Evolutionary conservation across 2,888 invertebrate genomes (phyloP), one percentile per base, ranked within the genome.

Genomic region (Oscheius sp.): DNA sequence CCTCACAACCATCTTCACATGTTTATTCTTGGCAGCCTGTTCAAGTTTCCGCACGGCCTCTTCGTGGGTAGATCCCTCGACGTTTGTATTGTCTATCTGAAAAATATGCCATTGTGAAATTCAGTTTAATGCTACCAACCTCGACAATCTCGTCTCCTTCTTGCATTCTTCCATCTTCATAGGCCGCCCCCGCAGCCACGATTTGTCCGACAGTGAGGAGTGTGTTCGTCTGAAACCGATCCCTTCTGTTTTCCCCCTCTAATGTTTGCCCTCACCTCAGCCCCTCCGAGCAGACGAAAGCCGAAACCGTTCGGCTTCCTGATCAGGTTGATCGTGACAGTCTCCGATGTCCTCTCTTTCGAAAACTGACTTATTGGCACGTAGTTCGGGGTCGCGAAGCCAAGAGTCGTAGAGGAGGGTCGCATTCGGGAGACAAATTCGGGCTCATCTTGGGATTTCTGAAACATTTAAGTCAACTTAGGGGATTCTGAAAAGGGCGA

Each of bases 271-370:
- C 42, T 42, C 37, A 98, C 97, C 91, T 98, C 98, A 0, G 95
- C 95, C 55, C 99, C 99, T 33, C 98, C 98, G 48, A 98, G 95
- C 89, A 99, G 96, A 78, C 98, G 93, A 91, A 99, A 99, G 9
- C 98, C 99, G 91, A 99, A 99, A 1, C 98, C 98, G 73, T 94
- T 93, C 51, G 95, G 94, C 85, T 95, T 95, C n/a, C 96, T 92
- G 63, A 94, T 93, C 70, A 98, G 91, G 0, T 94, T 94, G 9
- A 97, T 93, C 74, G 93, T 90, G 82, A 94, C 93, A 85, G 94
- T 93, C 58, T 93, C 92, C 86, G 90, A 68, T 3, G 65, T 74
- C 70, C 79, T 63, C 58, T 79, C 79, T 48, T 78, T 79, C 5
- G 73, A 76, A 63, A 85, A 85, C 10, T 83, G 79, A 35, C 83